Percentiles rank a stretch among this genome's conserved stretches.
These are phyloP conservation scores for Mesoligia furuncula DNA, from an alignment of 2,888 invertebrate species.

Conservation along the genomic window DNA sequence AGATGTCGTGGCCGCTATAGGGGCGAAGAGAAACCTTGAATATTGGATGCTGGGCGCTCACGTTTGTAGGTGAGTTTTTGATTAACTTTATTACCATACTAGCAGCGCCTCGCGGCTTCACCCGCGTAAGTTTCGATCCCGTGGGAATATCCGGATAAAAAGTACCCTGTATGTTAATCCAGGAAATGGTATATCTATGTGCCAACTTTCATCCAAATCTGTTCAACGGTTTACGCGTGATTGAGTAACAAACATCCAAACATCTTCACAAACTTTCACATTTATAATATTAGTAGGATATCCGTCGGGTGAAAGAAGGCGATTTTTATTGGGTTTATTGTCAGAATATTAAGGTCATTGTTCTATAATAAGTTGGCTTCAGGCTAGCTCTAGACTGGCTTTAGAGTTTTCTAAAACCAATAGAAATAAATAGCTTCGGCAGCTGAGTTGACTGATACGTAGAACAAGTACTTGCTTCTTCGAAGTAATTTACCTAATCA, in stretches of 20 bases:
- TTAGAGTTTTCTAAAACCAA: background rate
- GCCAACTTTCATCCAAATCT: too few species aligned
- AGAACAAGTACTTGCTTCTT: background rate
- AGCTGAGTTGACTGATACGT: constrained; percentile 11
- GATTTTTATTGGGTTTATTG: background rate
- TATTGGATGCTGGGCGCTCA: constrained; percentile 88
- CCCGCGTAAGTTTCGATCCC: too few species aligned
- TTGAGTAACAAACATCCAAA: too few species aligned
- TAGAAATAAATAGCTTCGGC: background rate
- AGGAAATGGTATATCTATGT: too few species aligned
- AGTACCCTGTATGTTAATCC: too few species aligned
- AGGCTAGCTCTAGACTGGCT: background rate
- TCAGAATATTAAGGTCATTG: background rate
- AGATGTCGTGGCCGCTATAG: constrained; percentile 78
- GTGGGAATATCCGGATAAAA: too few species aligned
- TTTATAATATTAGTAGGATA: too few species aligned
- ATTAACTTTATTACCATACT: background rate
- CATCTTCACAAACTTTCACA: too few species aligned
- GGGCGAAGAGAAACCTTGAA: constrained; percentile 72
- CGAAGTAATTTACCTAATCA: constrained; percentile 13
- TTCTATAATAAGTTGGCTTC: background rate
- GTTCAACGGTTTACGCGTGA: too few species aligned
- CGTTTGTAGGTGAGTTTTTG: constrained; percentile 81
- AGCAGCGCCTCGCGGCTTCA: too few species aligned
- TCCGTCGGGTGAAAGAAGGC: background rate